Conservation (phyloP, 1,140 invertebrate species). For the Trypoxylus dichotomus region DNA sequence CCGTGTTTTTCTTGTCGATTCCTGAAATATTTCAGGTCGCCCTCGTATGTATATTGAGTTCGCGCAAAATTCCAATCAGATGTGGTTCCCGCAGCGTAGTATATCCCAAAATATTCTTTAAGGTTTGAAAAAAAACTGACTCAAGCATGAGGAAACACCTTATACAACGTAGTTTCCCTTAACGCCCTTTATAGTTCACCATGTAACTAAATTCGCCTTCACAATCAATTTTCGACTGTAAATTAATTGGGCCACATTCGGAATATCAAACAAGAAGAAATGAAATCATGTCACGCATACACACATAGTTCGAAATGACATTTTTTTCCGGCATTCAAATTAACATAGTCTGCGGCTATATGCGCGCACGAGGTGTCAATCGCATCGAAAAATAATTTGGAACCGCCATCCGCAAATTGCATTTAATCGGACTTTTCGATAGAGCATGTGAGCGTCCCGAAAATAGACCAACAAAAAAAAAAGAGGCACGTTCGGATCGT, state of each 20-base stretch:
- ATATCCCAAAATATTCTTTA: too few species aligned
- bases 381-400: background rate
- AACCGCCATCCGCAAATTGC: background rate
- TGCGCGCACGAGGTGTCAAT: background rate
- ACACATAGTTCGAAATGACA: background rate
- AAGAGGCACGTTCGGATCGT: background rate
- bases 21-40: too few species aligned
- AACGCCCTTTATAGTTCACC: background rate
- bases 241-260: too few species aligned
- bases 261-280: background rate
- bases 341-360: background rate
- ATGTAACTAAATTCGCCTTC: background rate
- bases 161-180: too few species aligned
- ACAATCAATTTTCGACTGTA: background rate
- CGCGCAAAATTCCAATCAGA: too few species aligned
- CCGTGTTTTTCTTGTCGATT: too few species aligned
- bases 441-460: background rate
- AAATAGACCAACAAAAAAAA: background rate
- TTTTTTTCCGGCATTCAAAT: background rate
- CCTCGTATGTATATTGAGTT: too few species aligned
- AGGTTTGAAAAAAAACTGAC: too few species aligned
- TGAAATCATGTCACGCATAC: background rate
- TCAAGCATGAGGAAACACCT: too few species aligned
- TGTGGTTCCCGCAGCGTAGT: too few species aligned
- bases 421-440: background rate